These are phyloP conservation scores for Silvanus unidentatus DNA, from an alignment of 2,888 invertebrate species.

Conservation along the genomic window DNA sequence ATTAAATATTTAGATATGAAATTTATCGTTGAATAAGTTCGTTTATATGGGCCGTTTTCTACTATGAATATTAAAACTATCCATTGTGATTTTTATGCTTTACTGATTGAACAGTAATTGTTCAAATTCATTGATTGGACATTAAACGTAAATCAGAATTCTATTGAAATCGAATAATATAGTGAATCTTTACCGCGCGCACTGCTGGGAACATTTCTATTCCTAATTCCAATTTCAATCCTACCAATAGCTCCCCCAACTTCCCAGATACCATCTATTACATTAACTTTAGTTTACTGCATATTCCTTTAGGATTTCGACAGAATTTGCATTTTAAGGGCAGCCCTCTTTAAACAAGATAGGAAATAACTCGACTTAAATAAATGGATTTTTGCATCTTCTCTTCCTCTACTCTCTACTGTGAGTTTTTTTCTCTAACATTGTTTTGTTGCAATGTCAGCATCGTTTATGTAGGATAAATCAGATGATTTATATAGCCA, in stretches of 20 bases:
- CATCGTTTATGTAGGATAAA: neutral
- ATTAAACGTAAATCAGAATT: constrained; percentile 5
- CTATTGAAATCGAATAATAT: constrained; percentile 12
- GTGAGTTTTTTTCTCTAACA: neutral
- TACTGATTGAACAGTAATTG: constrained; percentile 1
- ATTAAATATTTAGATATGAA: too few species aligned
- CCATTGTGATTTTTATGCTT: too few species aligned
- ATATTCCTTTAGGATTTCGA: constrained; percentile 34
- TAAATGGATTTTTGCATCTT: constrained; percentile 22
- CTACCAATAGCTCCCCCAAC: constrained; percentile 30
- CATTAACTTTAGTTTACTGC: constrained; percentile 38
- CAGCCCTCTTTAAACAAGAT: constrained; percentile 21
- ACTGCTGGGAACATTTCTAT: constrained; percentile 25
- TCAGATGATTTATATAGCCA: too few species aligned
- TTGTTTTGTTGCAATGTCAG: neutral
- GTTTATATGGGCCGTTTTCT: too few species aligned
- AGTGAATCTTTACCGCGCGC: constrained; percentile 19
- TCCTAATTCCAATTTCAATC: constrained; percentile 33
- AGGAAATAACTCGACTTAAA: constrained; percentile 23
- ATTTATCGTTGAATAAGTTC: too few species aligned
- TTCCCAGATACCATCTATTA: constrained; percentile 35
- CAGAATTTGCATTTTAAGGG: constrained; percentile 34
- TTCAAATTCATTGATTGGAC: constrained; percentile 4
- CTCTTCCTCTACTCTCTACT: constrained; percentile 6
- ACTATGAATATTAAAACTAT: too few species aligned